Conservation (phyloP, 2,888 invertebrate genomes). For the Melitaea athalia region DNA sequence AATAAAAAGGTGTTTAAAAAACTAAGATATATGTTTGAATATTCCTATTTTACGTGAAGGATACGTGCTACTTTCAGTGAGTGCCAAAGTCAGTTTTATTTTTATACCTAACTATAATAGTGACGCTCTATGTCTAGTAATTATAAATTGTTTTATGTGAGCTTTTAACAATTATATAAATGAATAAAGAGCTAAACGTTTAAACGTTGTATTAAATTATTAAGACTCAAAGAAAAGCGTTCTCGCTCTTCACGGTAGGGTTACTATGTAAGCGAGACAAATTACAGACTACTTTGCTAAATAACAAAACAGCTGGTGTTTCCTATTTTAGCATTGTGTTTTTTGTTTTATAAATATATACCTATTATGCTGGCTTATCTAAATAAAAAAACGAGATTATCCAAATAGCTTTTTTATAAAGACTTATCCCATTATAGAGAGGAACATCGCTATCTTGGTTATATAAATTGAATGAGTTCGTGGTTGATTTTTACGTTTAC, state of each 20-base stretch:
- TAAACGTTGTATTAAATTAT: neutral
- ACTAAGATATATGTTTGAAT: no score
- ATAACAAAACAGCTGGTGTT: constrained; percentile 9
- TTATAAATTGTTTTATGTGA: neutral
- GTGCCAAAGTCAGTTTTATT: neutral
- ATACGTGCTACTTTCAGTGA: neutral
- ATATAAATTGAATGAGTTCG: neutral
- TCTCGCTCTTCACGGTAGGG: constrained; percentile 2
- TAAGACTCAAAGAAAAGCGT: constrained; percentile 1
- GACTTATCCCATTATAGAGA: neutral
- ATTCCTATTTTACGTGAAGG: no score
- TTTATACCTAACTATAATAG: neutral
- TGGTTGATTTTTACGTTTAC: constrained; percentile 4
- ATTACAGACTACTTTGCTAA: constrained; percentile 6
- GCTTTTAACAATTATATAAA: neutral
- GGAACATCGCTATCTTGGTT: neutral
- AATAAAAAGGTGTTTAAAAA: no score
- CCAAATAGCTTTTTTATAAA: neutral
- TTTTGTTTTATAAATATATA: neutral
- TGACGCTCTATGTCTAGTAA: neutral
- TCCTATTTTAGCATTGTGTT: neutral
- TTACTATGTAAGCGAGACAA: constrained; percentile 6
- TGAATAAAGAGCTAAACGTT: neutral
- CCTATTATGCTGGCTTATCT: neutral
- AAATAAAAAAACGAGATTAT: neutral